These are phyloP conservation scores for Asobara japonica DNA, from an alignment of 1,140 invertebrate species.

Conservation along the genomic window DNA sequence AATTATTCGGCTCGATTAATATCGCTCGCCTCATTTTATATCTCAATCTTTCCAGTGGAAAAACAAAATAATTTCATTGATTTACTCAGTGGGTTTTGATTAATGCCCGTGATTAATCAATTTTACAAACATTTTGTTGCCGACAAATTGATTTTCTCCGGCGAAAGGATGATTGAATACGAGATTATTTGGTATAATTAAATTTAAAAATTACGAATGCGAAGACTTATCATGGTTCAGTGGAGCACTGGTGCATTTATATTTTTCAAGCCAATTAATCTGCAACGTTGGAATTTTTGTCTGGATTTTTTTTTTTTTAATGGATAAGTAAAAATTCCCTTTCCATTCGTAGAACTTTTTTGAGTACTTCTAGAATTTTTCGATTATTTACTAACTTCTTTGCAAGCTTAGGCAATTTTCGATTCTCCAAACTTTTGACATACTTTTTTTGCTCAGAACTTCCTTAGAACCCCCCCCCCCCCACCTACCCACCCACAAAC, in stretches of 20 bases:
- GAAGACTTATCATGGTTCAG: not conserved
- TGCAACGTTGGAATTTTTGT: too few species aligned
- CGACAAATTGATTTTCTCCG: not conserved
- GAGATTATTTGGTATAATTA: not conserved
- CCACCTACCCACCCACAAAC: too few species aligned
- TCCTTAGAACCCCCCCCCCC: too few species aligned
- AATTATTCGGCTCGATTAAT: conserved; percentile 19
- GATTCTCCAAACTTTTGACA: too few species aligned
- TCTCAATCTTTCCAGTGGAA: not conserved
- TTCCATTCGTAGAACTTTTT: too few species aligned
- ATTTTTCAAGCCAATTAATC: not conserved
- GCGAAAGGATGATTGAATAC: not conserved
- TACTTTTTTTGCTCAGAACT: too few species aligned
- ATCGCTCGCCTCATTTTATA: not conserved
- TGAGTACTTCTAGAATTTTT: too few species aligned
- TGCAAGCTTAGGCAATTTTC: too few species aligned
- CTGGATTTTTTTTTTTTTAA: too few species aligned
- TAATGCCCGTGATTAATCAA: not conserved
- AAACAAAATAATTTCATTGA: not conserved
- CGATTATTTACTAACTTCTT: too few species aligned
- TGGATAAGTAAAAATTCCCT: too few species aligned
- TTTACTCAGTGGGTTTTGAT: not conserved
- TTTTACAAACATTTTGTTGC: not conserved
- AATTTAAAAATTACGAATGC: not conserved
- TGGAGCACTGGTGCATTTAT: too few species aligned